phyloP scores from a whole-genome alignment of 2,888 invertebrate species.

The Metacarcinus magister region DNA sequence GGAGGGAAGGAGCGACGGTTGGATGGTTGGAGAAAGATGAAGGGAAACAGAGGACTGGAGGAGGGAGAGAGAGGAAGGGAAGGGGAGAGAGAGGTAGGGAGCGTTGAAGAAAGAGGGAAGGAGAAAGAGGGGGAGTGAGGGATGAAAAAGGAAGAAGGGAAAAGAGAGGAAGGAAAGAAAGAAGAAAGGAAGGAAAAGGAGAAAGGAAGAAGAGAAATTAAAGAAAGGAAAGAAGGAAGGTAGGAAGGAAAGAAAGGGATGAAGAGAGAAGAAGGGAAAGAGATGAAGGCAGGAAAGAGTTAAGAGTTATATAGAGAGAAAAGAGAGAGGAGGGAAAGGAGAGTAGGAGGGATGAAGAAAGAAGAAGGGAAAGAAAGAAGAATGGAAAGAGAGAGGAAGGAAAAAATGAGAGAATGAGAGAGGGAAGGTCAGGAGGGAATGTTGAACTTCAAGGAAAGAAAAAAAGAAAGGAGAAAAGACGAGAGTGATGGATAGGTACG shows the following conservation, averaged over 20 bases:
- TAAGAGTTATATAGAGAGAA: neutral
- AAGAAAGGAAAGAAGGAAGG: neutral
- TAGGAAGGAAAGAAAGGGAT: neutral
- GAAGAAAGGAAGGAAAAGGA: neutral
- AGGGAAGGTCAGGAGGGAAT: neutral
- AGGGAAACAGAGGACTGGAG: neutral
- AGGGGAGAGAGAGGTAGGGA: neutral
- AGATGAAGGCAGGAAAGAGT: neutral
- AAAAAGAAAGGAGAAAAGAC: neutral
- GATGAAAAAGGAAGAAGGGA: neutral
- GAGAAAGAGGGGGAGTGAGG: neutral
- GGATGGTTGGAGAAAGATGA: neutral
- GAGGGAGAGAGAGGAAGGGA: neutral
- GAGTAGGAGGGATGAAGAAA: neutral
- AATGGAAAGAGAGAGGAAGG: neutral
- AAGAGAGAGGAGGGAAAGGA: neutral
- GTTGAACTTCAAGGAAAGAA: neutral
- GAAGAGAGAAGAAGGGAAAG: neutral
- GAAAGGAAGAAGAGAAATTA: neutral
- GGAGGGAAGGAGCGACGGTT: neutral
- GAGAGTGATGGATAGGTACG: too few species aligned
- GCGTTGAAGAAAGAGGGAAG: neutral
- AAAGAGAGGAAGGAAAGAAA: neutral
- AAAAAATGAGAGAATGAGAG: neutral
- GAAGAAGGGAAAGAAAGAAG: neutral